Evolutionary conservation across 92 coral and sea anemone genomes (phyloP).

Genomic region (Porites cylindrica): DNA sequence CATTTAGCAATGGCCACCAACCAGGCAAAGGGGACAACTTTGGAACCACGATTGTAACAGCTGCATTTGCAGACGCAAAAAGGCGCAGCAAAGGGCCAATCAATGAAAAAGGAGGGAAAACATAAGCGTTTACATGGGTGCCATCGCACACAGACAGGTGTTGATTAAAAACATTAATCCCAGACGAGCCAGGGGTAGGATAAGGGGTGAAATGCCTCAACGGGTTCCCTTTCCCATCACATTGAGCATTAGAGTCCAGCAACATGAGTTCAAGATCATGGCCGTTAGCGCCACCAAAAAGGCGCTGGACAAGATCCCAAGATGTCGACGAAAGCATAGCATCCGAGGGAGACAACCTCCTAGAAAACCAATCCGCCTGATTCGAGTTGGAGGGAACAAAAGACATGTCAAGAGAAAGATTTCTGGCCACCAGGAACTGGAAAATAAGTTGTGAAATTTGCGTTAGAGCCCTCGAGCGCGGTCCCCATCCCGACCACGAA

Average conservation of each 20-base stretch:
- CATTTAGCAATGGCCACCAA: slow-evolving; percentile 55
- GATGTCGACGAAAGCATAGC: slow-evolving; percentile 35
- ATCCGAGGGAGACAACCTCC: slow-evolving; percentile 50
- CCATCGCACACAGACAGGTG: slow-evolving; percentile 40
- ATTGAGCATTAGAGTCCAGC: slow-evolving; percentile 53
- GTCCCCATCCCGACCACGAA: slow-evolving; percentile 24
- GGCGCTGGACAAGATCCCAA: slow-evolving; percentile 28
- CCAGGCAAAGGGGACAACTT: slow-evolving; percentile 38
- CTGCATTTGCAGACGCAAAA: slow-evolving; percentile 27
- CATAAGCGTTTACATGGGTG: slow-evolving; percentile 43
- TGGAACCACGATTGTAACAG: slow-evolving; percentile 40
- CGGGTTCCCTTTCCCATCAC: slow-evolving; percentile 35
- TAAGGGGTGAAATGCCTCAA: slow-evolving; percentile 48
- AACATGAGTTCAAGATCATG: slow-evolving; percentile 66
- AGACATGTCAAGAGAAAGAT: slow-evolving; percentile 43
- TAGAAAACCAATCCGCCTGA: slow-evolving; percentile 64
- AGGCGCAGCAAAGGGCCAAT: slow-evolving; percentile 51
- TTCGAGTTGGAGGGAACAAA: slow-evolving; percentile 46
- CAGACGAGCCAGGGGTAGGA: slow-evolving; percentile 35
- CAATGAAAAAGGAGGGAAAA: slow-evolving; percentile 48
- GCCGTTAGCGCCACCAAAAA: slow-evolving; percentile 53
- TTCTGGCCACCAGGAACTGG: slow-evolving; percentile 28
- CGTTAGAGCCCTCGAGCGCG: slow-evolving; percentile 9
- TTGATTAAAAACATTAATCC: slow-evolving; percentile 59
- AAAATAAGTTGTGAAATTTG: not conserved